Conservation (phyloP, 2,888 invertebrate species). For the Leptopilina myrica region DNA sequence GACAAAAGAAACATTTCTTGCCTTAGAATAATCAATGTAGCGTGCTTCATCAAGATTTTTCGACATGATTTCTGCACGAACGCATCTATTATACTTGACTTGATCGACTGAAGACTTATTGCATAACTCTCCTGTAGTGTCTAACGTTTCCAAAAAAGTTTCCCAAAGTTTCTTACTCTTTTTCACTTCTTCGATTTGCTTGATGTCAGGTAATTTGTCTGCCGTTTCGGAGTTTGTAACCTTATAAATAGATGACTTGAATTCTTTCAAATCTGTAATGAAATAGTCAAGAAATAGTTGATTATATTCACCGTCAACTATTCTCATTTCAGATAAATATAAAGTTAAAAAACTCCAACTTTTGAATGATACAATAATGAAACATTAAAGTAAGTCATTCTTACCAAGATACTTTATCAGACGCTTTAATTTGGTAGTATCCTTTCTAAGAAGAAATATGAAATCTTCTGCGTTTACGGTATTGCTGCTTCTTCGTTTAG, state of each 20-base stretch:
- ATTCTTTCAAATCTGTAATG: slow-evolving; percentile 67
- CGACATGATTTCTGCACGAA: slow-evolving; percentile 79
- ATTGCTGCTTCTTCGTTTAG: slow-evolving; percentile 79
- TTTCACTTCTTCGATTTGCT: slow-evolving; percentile 59
- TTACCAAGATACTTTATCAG: slow-evolving; percentile 84
- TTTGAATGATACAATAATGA: not conserved
- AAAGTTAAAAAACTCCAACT: too few relatives aligned
- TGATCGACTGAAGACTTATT: slow-evolving; percentile 80
- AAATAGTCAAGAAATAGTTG: slow-evolving; percentile 19
- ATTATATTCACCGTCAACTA: too few relatives aligned
- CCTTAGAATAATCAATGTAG: slow-evolving; percentile 88
- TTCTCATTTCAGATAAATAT: too few relatives aligned
- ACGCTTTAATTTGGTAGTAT: slow-evolving; percentile 86
- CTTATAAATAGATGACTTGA: slow-evolving; percentile 78
- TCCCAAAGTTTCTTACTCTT: slow-evolving; percentile 59
- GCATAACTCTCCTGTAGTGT: slow-evolving; percentile 73
- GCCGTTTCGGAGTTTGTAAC: slow-evolving; percentile 67
- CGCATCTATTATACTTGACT: slow-evolving; percentile 79
- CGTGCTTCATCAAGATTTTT: slow-evolving; percentile 77
- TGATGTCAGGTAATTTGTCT: slow-evolving; percentile 78
- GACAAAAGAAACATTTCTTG: slow-evolving; percentile 86
- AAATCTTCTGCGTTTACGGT: slow-evolving; percentile 83
- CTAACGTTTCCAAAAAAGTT: slow-evolving; percentile 69
- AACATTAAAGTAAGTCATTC: not conserved
- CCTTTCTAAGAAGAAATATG: slow-evolving; percentile 89